Evolutionary conservation across 2,888 invertebrate genomes (phyloP).

Genomic region (Lithophane leautieri): DNA sequence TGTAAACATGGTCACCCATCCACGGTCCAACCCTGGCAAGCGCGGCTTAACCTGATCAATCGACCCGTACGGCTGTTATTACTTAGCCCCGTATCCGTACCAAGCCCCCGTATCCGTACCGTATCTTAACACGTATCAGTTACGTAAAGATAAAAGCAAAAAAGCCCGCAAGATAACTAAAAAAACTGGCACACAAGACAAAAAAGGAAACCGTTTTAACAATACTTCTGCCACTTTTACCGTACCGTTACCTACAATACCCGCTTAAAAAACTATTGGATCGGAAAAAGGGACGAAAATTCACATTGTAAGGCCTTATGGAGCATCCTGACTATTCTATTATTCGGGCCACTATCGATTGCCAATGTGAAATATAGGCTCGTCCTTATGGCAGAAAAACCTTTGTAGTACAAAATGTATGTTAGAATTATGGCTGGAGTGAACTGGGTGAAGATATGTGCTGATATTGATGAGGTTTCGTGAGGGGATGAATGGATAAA

Average conservation of each 20-base stretch:
- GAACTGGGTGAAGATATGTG: constrained; percentile 14
- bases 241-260: constrained; percentile 63
- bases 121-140: not conserved
- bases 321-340: constrained; percentile 61
- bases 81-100: too few relatives aligned
- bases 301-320: constrained; percentile 66
- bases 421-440: constrained; percentile 32
- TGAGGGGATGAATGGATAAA: constrained; percentile 1
- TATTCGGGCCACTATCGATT: constrained; percentile 50
- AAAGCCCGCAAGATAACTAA: not conserved
- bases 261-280: constrained; percentile 74
- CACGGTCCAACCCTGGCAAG: too few relatives aligned
- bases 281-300: constrained; percentile 69
- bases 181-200: not conserved
- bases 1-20: too few relatives aligned
- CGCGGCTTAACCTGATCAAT: too few relatives aligned
- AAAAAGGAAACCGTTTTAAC: constrained; percentile 28
- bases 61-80: too few relatives aligned
- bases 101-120: too few relatives aligned
- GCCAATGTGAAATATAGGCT: constrained; percentile 60
- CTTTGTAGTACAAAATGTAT: constrained; percentile 50
- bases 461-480: not conserved
- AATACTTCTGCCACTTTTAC: constrained; percentile 53
- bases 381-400: constrained; percentile 34
- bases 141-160: not conserved